Conservation (phyloP, 2,888 invertebrate genomes). For the Lottia scabra region DNA sequence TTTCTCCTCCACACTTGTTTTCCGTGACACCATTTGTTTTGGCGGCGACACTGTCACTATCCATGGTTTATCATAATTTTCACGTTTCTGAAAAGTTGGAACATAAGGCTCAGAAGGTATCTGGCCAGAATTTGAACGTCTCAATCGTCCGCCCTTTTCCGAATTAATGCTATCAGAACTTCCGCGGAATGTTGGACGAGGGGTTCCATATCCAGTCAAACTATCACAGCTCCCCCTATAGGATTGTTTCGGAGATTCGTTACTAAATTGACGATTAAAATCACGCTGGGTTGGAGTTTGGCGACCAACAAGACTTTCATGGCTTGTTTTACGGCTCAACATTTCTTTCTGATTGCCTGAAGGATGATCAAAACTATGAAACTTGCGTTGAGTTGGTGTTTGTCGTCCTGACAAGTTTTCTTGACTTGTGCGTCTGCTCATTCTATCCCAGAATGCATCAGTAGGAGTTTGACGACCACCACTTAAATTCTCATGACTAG, state of each 20-base stretch:
- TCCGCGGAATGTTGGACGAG: background rate
- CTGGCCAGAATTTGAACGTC: background rate
- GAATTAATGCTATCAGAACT: background rate
- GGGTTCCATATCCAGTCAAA: background rate
- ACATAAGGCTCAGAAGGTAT: background rate
- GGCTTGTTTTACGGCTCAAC: background rate
- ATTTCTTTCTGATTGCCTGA: too few relatives aligned
- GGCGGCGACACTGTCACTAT: background rate
- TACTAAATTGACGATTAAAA: background rate
- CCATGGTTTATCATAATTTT: background rate
- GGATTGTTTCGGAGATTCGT: background rate
- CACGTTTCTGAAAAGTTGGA: background rate
- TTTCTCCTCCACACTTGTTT: background rate
- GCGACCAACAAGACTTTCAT: background rate
- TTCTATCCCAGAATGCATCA: background rate
- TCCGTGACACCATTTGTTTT: background rate
- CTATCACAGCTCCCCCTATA: constrained; percentile 2
- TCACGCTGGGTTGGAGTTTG: background rate
- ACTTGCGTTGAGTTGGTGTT: background rate
- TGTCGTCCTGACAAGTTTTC: background rate
- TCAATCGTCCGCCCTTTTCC: background rate
- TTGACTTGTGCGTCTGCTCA: background rate
- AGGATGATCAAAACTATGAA: background rate
- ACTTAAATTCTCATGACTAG: background rate
- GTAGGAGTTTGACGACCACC: background rate